Percentiles rank a stretch among this genome's conserved stretches.
Conservation (phyloP, 2,797 vertebrate genomes). For the Falco novaeseelandiae region DNA sequence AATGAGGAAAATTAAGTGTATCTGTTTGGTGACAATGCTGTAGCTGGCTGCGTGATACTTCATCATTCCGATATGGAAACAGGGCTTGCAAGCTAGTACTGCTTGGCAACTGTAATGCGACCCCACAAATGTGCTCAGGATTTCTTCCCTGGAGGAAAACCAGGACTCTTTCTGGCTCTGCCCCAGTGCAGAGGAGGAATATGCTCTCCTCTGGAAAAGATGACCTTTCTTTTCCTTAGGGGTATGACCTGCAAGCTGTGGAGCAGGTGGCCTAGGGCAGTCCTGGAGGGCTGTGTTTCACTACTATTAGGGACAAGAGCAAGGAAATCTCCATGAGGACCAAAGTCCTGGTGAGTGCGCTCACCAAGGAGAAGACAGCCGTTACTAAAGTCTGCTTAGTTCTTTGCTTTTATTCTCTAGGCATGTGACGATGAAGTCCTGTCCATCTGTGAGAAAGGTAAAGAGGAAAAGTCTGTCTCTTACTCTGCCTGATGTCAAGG, state of each 20-base stretch:
- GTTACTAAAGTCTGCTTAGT: neutral
- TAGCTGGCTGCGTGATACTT: neutral
- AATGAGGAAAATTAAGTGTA: neutral
- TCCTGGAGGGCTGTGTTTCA: neutral
- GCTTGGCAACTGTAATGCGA: neutral
- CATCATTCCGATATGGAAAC: neutral
- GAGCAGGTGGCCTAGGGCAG: neutral
- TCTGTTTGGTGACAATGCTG: neutral
- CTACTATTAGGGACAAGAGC: neutral
- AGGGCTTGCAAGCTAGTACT: neutral
- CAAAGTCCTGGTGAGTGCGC: neutral
- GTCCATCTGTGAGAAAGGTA: constrained; percentile 71
- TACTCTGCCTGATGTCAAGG: neutral
- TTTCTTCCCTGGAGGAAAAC: neutral
- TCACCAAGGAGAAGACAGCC: neutral
- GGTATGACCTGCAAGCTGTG: neutral
- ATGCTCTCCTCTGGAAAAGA: neutral
- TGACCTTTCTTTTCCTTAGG: neutral
- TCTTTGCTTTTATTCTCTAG: constrained; percentile 50
- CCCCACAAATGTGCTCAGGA: neutral
- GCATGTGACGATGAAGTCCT: constrained; percentile 70
- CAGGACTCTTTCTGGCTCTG: neutral
- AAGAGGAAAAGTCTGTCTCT: neutral
- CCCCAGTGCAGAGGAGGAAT: neutral
- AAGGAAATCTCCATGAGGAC: neutral